Evolutionary conservation across 2,797 vertebrate genomes (phyloP), one percentile per base, ranked within the genome.

Genomic region (Falco berigora): DNA sequence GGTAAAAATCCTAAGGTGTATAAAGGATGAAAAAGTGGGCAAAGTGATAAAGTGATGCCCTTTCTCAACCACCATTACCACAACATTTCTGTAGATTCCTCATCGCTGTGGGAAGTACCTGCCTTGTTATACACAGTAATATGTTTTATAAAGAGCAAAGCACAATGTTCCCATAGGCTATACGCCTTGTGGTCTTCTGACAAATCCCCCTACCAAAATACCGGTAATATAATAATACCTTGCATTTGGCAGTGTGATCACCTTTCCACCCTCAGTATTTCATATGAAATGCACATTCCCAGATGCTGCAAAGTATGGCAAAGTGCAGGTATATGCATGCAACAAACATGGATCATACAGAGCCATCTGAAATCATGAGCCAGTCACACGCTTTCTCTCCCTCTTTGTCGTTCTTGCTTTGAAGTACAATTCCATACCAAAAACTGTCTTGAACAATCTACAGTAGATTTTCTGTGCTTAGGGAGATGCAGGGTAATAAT

Each of bases 271-370:
- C 32, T 25, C 18, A 0, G 0, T 36, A 74, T 44, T 44, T 44
- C 6, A 8, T n/a, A 56, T 0, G 2, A 77, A 81, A 72, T 21
- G 15, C 23, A n/a, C 11, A 12, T 40, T 63, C 30, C 52, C 36
- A 63, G 28, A 22, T 15, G 21, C 32, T 36, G 30, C 16, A 23
- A 74, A 55, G 23, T 32, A 58, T 32, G 52, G 52, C 16, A 44
- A 84, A 84, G 16, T 50, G 19, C 23, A 77, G 13, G 38, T 0
- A 0, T n/a, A 36, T 5, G 22, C 15, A 18, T 30, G 15, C 15
- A 61, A 64, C 38, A 74, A 27, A 18, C 9, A 53, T 0, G 3
- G 56, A 53, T 59, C n/a, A 28, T 25, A 52, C 15, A n/a, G 44
- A 86, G 36, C n/a, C 66, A 16, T 20, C 30, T 42, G 50, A 92